Conservation (phyloP, 2,113 vertebrate species). For the Bos indicus region DNA sequence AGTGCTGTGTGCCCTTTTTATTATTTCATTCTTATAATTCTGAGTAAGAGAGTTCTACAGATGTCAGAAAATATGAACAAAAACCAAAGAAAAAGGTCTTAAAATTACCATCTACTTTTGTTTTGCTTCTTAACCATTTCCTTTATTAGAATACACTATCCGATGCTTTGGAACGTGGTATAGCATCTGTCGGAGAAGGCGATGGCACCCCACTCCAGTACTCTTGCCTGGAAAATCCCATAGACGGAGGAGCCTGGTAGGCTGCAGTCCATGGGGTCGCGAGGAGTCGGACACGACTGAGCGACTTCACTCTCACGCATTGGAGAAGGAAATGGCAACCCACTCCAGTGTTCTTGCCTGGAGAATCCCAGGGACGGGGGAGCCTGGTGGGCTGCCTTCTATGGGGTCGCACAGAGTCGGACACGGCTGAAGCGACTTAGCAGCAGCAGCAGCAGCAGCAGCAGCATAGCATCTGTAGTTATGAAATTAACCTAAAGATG, state of each 20-base stretch:
- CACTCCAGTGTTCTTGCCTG: too few species aligned
- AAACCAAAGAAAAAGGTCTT: background rate
- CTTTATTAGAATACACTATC: background rate
- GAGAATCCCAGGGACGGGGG: too few species aligned
- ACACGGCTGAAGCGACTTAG: background rate
- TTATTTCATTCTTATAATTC: background rate
- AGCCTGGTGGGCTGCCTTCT: too few species aligned
- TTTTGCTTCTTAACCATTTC: background rate
- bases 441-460: background rate
- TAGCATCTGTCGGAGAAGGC: background rate
- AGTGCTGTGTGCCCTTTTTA: background rate
- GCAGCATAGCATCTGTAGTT: background rate
- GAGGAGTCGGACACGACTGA: too few species aligned
- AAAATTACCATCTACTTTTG: background rate
- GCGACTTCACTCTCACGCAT: too few species aligned
- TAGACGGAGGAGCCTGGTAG: too few species aligned
- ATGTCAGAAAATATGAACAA: background rate
- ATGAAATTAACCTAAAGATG: background rate
- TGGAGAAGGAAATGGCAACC: too few species aligned
- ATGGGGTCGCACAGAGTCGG: too few species aligned
- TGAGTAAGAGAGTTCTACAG: background rate
- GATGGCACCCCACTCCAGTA: too few species aligned
- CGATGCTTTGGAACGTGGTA: background rate
- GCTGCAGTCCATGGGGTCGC: too few species aligned
- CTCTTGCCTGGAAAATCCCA: too few species aligned